Evolutionary conservation across 1,140 invertebrate genomes (phyloP).

Genomic region (Aplysia californica): DNA sequence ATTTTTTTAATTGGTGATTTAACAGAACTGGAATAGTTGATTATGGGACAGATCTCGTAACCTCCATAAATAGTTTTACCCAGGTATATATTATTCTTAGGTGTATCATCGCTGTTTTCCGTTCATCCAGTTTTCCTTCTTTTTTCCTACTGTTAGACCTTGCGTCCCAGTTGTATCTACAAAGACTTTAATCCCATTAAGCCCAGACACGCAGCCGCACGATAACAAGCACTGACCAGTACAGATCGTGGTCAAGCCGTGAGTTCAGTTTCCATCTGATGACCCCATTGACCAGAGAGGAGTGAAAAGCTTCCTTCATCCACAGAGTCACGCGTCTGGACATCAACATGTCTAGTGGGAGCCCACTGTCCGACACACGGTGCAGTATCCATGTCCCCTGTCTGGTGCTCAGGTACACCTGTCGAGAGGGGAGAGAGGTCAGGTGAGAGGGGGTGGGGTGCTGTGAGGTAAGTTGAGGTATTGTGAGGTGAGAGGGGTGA

Average conservation of each 20-base stretch:
- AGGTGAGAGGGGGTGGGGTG: neutral
- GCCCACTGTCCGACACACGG: conserved; percentile 3
- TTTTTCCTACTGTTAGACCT: neutral
- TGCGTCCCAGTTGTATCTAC: neutral
- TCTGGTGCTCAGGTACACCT: conserved; percentile 70
- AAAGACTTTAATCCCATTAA: neutral
- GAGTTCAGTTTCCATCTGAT: conserved; percentile 8
- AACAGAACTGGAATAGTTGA: neutral
- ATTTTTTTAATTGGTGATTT: neutral
- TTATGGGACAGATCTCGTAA: neutral
- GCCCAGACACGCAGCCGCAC: neutral
- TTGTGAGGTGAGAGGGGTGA: neutral
- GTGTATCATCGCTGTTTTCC: neutral
- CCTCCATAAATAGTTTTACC: neutral
- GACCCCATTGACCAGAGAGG: neutral
- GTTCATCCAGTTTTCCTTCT: neutral
- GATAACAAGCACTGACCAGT: conserved; percentile 62
- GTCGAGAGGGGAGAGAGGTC: neutral
- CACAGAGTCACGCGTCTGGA: neutral
- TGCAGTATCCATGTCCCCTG: conserved; percentile 69
- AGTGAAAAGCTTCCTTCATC: neutral
- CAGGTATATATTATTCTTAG: neutral
- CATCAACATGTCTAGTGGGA: conserved; percentile 23
- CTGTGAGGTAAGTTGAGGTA: neutral
- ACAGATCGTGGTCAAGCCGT: conserved; percentile 68